Base-by-base conservation (phyloP, 2,113 vertebrate species). In the Lamprotornis superbus region DNA sequence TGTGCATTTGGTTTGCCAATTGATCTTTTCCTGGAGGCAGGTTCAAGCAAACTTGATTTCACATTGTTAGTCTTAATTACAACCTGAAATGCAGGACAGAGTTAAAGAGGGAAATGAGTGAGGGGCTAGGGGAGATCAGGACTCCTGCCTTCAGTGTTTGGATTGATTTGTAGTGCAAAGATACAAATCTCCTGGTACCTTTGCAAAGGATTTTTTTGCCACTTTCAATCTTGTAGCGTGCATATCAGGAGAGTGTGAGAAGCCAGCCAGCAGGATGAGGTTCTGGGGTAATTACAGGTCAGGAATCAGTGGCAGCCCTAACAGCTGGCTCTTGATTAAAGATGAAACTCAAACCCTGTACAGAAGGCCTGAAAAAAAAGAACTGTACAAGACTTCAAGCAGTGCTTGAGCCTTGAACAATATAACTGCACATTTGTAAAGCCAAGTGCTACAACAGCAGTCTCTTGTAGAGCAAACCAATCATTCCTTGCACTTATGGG, bases 211-310 rank as follows among this genome's bases (percentile, higher is more conserved):
- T 77, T 87, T 77, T 77, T 52, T 85, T 90, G 64, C 67, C 64
- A 85, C 50, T 86, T 93, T 67, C 67, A 88, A 74, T 84, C 35
- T 74, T 91, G 79, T n/a, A 80, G 50, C 31, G 70, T 63, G 46
- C 46, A 17, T 88, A 85, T 46, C 79, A 90, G 63, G 83, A 86
- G 49, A 27, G 35, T 44, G 12, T 31, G 49, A 90, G 83, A 91
- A 94, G 77, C 44, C 69, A 92, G 69, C 5, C 47, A 87, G 74
- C 87, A 92, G 73, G 53, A 83, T 68, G 86, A 87, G 33, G 69
- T 89, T 94, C 77, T 56, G 44, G 53, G 52, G 52, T 86, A 95
- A 86, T 89, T 94, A 81, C 69, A 86, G 77, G 91, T 74, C 76
- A 92, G 56, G 80, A 88, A 78, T 87, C 76, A 64, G 83, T 37